Evolutionary conservation across 2,797 vertebrate genomes (phyloP).

Genomic region (Macrochelys suwanniensis): DNA sequence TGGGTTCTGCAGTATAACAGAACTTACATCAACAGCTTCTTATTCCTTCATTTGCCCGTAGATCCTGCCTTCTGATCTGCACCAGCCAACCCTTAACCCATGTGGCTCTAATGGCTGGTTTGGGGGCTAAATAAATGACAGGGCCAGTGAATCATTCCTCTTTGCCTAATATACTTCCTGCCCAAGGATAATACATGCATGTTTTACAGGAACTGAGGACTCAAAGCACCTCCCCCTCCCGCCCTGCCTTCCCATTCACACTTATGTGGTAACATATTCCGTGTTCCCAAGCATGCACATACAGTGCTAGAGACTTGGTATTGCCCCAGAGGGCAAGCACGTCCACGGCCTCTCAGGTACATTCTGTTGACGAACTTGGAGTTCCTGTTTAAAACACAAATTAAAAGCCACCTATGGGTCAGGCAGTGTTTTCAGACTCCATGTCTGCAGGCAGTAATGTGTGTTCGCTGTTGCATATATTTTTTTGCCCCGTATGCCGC

Average conservation of each 20-base stretch:
- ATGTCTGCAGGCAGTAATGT: neutral
- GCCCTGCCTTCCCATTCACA: neutral
- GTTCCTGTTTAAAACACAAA: neutral
- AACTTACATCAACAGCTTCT: neutral
- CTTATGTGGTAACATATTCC: neutral
- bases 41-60: neutral
- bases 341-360: neutral
- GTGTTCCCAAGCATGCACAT: too few species aligned
- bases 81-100: fast-evolving
- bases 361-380: neutral
- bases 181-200: neutral
- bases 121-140: neutral
- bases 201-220: neutral
- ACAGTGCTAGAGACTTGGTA: neutral
- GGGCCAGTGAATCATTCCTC: neutral
- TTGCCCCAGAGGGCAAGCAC: neutral
- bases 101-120: fast-evolving
- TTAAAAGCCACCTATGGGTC: neutral
- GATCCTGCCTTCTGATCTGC: fast-evolving
- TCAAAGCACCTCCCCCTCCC: neutral
- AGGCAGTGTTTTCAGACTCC: neutral
- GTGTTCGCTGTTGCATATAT: neutral
- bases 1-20: fast-evolving
- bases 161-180: neutral
- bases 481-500: neutral